Base-by-base conservation (phyloP, 2,113 vertebrate species). In the Azemiops feae region DNA sequence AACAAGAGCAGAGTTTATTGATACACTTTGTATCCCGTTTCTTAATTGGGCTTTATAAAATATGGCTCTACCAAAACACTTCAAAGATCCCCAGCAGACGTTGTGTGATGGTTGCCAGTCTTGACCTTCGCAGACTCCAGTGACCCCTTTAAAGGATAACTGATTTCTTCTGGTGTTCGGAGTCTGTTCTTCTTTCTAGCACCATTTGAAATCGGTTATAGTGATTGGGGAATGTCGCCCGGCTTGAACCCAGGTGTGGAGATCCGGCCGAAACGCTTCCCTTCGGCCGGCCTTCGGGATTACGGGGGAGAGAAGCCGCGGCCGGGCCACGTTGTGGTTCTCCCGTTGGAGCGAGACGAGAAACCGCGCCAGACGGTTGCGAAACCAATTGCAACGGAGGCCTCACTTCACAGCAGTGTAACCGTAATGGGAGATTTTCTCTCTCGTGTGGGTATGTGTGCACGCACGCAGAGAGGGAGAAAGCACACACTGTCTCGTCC, bases 121-220 rank as follows among this genome's bases (percentile, higher is more conserved):
- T 95, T 45, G 90, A 91, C 85, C 58, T 87, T 92, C 34, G 0
- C 87, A 53, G 93, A 91, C 87, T 94, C 88, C 96, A 91, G 4
- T 96, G 96, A 97, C 97, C 98, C 99, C 98, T 98, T 97, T 97
- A 97, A 98, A 98, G 98, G 99, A 99, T 99, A 98, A 99, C 99
- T 98, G 99, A 99, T 99, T 99, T 99, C 99, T 97, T 98, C 97
- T 99, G 99, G 99, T 99, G 99, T 98, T 98, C 98, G 99, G 99
- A 99, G 99, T 98, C 98, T 94, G 95, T 97, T 97, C 91, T 95
- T 98, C 97, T 98, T 98, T 99, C 99, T 99, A 99, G 99, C 99
- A 99, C 99, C 99, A 99, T 99, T 99, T 99, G 99, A 99, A 99
- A 99, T 99, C 99, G 99, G 99, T 99, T 99, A 99, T 99, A 98